These are phyloP conservation scores for Acholoe squamosa DNA, from an alignment of 2,888 invertebrate genomes.

Conservation along the genomic window DNA sequence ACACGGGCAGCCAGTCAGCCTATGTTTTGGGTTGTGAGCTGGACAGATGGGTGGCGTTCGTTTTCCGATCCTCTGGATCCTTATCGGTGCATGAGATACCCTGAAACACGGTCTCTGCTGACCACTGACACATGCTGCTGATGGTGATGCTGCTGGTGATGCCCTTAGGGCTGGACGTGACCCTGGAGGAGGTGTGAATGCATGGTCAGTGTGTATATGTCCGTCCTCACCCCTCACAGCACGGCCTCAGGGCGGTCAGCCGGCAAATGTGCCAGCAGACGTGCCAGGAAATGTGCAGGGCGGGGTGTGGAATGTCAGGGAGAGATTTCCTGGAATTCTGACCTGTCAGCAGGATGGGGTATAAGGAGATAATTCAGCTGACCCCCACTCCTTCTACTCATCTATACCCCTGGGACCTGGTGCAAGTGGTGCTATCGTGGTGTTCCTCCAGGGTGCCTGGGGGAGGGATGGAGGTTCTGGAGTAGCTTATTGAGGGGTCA, in stretches of 20 bases:
- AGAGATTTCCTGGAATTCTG: neutral
- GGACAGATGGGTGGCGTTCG: no score
- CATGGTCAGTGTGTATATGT: neutral
- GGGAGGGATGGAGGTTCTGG: neutral
- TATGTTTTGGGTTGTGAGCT: no score
- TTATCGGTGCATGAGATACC: no score
- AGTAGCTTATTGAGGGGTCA: neutral
- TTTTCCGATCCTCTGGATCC: no score
- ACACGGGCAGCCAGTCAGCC: no score
- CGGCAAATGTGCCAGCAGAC: conserved; percentile 9
- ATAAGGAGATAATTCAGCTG: neutral
- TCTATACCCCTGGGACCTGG: no score
- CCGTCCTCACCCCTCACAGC: conserved; percentile 5
- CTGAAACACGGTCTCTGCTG: no score
- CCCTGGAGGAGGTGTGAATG: neutral
- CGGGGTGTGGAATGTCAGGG: neutral
- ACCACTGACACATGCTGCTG: no score
- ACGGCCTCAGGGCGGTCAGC: neutral
- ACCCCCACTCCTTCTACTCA: neutral
- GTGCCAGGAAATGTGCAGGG: neutral
- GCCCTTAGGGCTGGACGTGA: no score
- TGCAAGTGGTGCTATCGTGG: no score
- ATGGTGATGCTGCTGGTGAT: no score
- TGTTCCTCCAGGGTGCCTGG: no score
- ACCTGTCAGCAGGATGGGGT: neutral